Base-by-base conservation (phyloP, 1,140 invertebrate species). In the Apis cerana region DNA sequence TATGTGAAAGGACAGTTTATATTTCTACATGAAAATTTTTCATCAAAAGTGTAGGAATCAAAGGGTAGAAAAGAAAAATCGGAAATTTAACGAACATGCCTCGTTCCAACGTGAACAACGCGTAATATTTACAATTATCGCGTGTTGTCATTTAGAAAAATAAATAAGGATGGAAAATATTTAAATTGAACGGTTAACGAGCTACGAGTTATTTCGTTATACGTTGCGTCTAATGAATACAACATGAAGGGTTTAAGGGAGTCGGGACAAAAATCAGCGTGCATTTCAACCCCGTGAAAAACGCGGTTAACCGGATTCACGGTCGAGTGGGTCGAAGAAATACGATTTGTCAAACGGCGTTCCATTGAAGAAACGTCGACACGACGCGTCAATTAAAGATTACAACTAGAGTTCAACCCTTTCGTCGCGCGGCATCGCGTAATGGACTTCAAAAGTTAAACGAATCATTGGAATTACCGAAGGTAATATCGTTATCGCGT, bases 161-260 rank as follows among this genome's bases (percentile, higher is more conserved):
- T 23, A 65, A 17, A 5, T 27, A 15, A 59, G 1, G 17, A 3
- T 15, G 19, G 4, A 1, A 15, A 5, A 76, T 61, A 68, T 59
- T 68, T 82, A n/a, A 76, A 59, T 23, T 54, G 52, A 27, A 59
- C 33, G 61, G 23, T 74, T 82, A 82, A 82, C 80, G 64, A 82
- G 64, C 80, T 61, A 68, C 72, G 62, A 76, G 64, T 82, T 76
- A 76, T 76, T 82, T 64, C 27, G 68, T 82, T 76, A 82, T 21
- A 52, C 33, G 65, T 89, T 88, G 86, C 70, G 74, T 84, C 76
- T 88, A 88, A 91, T 89, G 88, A 91, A 91, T 89, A 84, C 86
- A 85, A 85, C 86, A 86, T 85, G 82, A 86, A 88, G 85, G 76
- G 75, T 61, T 75, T 58, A 83, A 85, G 84, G 21, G 79, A 75